Conservation (phyloP, 2,113 vertebrate species). For the Hemiscyllium ocellatum region DNA sequence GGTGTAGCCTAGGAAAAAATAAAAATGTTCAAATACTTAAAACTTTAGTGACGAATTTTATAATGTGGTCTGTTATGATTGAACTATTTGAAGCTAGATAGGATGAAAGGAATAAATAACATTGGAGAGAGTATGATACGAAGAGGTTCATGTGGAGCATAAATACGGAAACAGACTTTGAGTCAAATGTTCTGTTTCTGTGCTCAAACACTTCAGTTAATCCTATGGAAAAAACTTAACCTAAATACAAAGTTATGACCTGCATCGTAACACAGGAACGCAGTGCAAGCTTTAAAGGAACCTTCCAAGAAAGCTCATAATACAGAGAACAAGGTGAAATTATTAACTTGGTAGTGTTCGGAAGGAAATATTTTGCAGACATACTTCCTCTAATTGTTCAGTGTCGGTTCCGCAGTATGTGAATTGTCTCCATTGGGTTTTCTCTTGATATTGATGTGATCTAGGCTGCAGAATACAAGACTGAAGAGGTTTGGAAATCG, state of each 20-base stretch:
- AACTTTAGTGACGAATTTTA: neutral
- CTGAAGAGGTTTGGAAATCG: constrained; percentile 11
- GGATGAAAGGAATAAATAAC: neutral
- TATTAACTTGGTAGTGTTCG: neutral
- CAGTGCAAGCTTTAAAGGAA: constrained; percentile 11
- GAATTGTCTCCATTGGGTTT: constrained; percentile 25
- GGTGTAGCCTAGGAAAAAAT: neutral
- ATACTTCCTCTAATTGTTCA: constrained; percentile 30
- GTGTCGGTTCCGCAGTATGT: neutral
- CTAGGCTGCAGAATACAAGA: neutral
- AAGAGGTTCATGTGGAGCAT: neutral
- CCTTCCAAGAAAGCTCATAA: constrained; percentile 35
- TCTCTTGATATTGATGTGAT: constrained; percentile 27
- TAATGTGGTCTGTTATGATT: neutral
- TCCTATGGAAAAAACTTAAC: constrained; percentile 3
- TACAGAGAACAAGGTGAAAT: neutral
- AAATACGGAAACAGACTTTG: neutral
- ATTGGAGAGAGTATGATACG: neutral
- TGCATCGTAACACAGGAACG: neutral
- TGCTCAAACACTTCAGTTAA: neutral
- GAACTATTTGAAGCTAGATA: neutral
- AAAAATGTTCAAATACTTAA: neutral
- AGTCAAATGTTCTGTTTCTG: neutral
- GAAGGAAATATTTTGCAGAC: constrained; percentile 33
- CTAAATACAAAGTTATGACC: neutral